Conservation (phyloP, 1,140 invertebrate genomes). For the Drosophila ohnishii region DNA sequence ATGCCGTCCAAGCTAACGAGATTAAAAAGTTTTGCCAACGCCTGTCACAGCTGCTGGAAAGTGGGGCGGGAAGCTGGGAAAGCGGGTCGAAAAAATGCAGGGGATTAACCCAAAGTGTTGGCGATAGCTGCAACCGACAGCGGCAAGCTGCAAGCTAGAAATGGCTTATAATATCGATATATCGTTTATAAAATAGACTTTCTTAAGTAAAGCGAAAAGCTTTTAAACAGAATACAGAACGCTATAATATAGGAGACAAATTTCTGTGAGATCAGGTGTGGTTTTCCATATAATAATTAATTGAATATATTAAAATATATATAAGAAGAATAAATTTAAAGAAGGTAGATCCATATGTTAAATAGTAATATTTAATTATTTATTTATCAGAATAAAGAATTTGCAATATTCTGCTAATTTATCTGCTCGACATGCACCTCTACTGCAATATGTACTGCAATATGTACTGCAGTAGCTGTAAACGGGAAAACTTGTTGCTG, state of each 20-base stretch:
- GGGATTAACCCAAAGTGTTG: conserved; percentile 50
- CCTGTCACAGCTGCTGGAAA: conserved; percentile 54
- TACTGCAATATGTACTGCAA: conserved; percentile 9
- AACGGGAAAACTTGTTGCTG: conserved; percentile 69
- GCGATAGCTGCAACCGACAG: conserved; percentile 56
- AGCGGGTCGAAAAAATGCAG: conserved; percentile 7
- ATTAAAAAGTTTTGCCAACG: conserved; percentile 76
- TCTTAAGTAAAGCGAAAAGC: neutral
- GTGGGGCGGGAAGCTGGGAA: neutral
- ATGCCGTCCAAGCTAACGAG: conserved; percentile 70
- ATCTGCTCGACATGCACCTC: neutral
- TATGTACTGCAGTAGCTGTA: conserved; percentile 52
- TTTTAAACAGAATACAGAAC: fast-evolving
- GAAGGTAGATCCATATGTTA: too few relatives aligned
- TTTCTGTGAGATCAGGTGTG: neutral
- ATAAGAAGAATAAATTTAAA: too few relatives aligned
- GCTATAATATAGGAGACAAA: neutral
- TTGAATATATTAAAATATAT: neutral
- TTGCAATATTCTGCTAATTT: neutral
- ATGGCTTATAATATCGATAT: conserved; percentile 8
- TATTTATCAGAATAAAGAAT: neutral
- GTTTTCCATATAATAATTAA: neutral
- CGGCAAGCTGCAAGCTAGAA: conserved; percentile 34
- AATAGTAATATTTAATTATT: neutral
- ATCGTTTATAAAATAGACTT: neutral